Conservation (phyloP, 1,140 invertebrate genomes). For the Centruroides sculpturatus region DNA sequence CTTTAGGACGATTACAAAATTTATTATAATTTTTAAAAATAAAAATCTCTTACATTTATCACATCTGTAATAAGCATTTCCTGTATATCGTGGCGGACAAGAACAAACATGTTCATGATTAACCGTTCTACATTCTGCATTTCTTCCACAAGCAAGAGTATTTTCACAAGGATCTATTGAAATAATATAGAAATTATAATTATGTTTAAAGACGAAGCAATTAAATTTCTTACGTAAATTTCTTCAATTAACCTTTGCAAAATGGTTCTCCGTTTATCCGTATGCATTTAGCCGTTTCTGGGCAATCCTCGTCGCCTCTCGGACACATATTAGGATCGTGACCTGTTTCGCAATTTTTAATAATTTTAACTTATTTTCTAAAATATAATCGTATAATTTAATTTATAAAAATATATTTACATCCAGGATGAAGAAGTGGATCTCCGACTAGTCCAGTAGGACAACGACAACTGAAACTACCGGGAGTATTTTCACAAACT, state of each 20-base stretch:
- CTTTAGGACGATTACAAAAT: too few relatives aligned
- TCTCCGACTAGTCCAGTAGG: conserved; percentile 52
- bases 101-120: conserved; percentile 26
- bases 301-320: conserved; percentile 50
- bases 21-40: background rate
- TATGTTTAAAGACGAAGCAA: too few relatives aligned
- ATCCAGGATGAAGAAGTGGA: conserved; percentile 32
- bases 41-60: conserved; percentile 8
- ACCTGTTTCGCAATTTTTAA: conserved; percentile 1
- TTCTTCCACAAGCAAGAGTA: conserved; percentile 55
- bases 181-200: too few relatives aligned
- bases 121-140: conserved; percentile 57
- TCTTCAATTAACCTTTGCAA: conserved; percentile 31
- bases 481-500: conserved; percentile 49
- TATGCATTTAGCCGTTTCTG: conserved; percentile 48
- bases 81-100: conserved; percentile 25
- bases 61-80: conserved; percentile 21
- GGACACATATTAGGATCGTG: conserved; percentile 38
- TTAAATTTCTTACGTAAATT: too few relatives aligned
- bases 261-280: conserved; percentile 18
- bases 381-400: background rate
- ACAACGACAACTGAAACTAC: conserved; percentile 50
- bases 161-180: conserved; percentile 52
- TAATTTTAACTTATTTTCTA: background rate
- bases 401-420: conserved; percentile 5